These are phyloP conservation scores for Nanger granti DNA, from an alignment of 2,113 vertebrate genomes.

Conservation along the genomic window DNA sequence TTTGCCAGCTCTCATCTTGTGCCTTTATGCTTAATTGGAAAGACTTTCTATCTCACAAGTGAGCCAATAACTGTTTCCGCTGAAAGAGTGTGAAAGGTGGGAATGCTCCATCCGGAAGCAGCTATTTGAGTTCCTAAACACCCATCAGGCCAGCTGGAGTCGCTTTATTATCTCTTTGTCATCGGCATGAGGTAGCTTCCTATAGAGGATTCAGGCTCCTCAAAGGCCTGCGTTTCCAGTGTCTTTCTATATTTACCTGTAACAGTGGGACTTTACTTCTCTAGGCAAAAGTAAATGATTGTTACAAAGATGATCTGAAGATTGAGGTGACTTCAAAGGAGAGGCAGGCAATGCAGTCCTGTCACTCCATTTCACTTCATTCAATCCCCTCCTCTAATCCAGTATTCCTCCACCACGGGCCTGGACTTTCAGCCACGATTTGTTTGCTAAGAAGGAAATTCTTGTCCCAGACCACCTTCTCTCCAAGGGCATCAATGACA, in stretches of 20 bases:
- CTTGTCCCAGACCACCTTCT: background rate
- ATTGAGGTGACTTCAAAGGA: background rate
- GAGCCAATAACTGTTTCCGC: constrained; percentile 33
- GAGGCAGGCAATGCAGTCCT: background rate
- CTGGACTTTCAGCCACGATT: background rate
- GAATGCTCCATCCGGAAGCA: constrained; percentile 56
- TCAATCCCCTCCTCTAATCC: background rate
- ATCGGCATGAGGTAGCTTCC: background rate
- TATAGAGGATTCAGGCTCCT: background rate
- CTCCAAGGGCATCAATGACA: background rate
- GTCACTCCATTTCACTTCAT: background rate
- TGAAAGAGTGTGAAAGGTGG: constrained; percentile 42
- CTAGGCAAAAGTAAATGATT: background rate
- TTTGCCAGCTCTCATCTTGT: background rate
- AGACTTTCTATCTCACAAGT: background rate
- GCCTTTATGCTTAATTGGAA: background rate
- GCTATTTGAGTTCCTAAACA: constrained; percentile 44
- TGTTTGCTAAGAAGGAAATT: background rate
- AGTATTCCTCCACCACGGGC: background rate
- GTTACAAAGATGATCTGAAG: background rate
- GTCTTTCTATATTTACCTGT: background rate
- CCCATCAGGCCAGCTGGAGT: constrained; percentile 34
- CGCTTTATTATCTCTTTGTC: constrained; percentile 32
- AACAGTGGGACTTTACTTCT: background rate
- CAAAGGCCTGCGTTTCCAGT: background rate